phyloP scores from a whole-genome alignment of 2,113 vertebrate species.

The Ursus arctos region DNA sequence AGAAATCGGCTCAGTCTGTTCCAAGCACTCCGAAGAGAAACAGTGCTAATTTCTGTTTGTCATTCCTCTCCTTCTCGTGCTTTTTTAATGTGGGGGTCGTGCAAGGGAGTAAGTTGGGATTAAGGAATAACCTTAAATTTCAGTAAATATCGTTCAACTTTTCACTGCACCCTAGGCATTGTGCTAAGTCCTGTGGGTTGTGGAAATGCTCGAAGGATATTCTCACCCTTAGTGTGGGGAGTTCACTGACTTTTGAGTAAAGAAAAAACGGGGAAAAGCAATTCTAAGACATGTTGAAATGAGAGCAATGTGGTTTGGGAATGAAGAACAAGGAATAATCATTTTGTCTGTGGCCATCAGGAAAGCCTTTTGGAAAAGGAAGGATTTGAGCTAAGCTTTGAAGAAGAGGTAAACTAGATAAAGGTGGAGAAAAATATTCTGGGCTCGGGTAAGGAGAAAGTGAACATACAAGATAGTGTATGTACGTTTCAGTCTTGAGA shows the following conservation, averaged over 20 bases:
- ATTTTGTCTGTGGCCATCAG: not conserved
- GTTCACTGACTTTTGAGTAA: not conserved
- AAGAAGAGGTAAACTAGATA: not conserved
- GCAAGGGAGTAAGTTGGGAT: not conserved
- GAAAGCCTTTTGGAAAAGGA: not conserved
- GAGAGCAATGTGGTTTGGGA: not conserved
- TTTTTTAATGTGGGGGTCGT: not conserved
- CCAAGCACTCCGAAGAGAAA: not conserved
- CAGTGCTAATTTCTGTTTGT: not conserved
- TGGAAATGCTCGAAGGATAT: not conserved
- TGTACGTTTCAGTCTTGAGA: not conserved
- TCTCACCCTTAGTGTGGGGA: not conserved
- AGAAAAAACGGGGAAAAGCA: not conserved
- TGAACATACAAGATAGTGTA: not conserved
- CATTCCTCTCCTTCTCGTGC: not conserved
- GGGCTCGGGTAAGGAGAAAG: not conserved
- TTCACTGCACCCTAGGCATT: not conserved
- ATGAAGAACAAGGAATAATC: not conserved
- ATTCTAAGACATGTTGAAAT: not conserved
- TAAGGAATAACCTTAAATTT: not conserved
- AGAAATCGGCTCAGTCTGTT: not conserved
- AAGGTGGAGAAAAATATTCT: not conserved
- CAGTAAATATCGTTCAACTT: not conserved
- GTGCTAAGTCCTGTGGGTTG: not conserved
- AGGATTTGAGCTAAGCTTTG: not conserved